A percentile compares a stretch with the other conserved stretches of the same genome.
Evolutionary conservation across 2,113 vertebrate species (phyloP).

Genomic region (Pithys albifrons): DNA sequence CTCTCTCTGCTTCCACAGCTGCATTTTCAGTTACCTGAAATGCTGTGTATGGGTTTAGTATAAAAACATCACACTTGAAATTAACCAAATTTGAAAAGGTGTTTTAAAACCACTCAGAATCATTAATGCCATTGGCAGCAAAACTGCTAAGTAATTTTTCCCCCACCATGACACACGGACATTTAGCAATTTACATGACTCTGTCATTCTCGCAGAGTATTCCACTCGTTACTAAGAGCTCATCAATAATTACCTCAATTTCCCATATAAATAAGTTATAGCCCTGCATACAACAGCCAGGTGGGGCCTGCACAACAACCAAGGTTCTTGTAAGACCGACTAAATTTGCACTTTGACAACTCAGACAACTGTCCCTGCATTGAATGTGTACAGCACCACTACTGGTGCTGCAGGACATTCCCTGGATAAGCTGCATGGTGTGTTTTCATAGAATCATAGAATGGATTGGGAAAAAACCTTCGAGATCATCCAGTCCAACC

Average conservation of each 20-base stretch:
- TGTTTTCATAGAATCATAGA: background rate
- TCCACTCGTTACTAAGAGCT: background rate
- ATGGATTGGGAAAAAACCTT: no score
- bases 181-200: background rate
- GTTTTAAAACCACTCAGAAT: background rate
- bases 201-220: background rate
- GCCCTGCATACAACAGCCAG: background rate
- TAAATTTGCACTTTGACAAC: background rate
- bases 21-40: background rate
- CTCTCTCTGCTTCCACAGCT: background rate
- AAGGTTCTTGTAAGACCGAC: background rate
- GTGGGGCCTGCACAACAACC: background rate
- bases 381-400: background rate
- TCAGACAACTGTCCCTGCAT: background rate
- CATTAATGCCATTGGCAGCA: background rate
- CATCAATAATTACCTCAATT: background rate
- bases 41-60: background rate
- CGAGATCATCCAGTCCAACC: no score
- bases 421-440: background rate
- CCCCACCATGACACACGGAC: background rate
- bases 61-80: background rate
- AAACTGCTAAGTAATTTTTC: background rate
- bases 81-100: background rate
- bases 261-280: background rate
- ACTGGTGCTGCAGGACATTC: background rate